Evolutionary conservation across 2,888 invertebrate species (phyloP).

Genomic region (Rhingia campestris): DNA sequence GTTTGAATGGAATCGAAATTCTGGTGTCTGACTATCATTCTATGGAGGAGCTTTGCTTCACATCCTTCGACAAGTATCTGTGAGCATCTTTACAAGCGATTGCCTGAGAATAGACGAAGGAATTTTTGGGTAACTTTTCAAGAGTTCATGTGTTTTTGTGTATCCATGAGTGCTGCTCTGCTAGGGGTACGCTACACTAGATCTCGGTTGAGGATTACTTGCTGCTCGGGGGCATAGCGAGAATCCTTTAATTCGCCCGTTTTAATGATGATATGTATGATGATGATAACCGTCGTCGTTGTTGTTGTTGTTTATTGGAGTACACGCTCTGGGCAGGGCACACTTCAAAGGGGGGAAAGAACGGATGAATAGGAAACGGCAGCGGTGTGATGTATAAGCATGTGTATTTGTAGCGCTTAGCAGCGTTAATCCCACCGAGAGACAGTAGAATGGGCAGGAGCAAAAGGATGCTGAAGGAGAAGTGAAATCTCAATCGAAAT

Average conservation of each 20-base stretch:
- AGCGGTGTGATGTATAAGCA: slow-evolving; percentile 1
- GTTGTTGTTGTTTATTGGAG: slow-evolving; percentile 31
- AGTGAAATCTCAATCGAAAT: slow-evolving; percentile 43
- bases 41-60: slow-evolving; percentile 1
- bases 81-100: slow-evolving; percentile 24
- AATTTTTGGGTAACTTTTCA: slow-evolving; percentile 13
- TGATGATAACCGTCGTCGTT: slow-evolving; percentile 38
- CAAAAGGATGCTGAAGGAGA: not conserved
- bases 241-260: slow-evolving; percentile 63
- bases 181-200: too few relatives aligned
- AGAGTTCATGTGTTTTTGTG: not conserved
- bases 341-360: not conserved
- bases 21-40: slow-evolving; percentile 38
- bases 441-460: not conserved
- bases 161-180: not conserved
- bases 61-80: slow-evolving; percentile 39
- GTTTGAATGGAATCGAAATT: slow-evolving; percentile 42
- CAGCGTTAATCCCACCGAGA: slow-evolving; percentile 39
- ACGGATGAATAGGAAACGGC: not conserved
- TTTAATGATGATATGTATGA: slow-evolving; percentile 65
- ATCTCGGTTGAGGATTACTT: slow-evolving; percentile 27
- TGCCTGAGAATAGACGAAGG: slow-evolving; percentile 17
- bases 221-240: slow-evolving; percentile 10
- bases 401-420: slow-evolving; percentile 49
- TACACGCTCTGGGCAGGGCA: not conserved